Percentiles rank a stretch among this genome's conserved stretches.
Conservation (phyloP, 1,140 invertebrate species). For the Drosophila sechellia region DNA sequence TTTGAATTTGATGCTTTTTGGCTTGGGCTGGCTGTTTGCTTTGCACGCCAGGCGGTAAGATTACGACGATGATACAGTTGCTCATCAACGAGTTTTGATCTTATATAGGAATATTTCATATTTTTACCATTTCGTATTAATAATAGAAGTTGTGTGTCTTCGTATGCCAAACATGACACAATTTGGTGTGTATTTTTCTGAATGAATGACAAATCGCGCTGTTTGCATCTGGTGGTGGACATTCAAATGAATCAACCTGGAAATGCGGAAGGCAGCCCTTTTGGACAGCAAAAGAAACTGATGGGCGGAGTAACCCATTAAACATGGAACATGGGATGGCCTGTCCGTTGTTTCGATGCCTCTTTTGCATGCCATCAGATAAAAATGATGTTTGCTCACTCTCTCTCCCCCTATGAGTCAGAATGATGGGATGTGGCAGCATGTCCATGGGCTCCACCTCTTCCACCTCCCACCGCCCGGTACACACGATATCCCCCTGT, state of each 20-base stretch:
- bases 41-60: slow-evolving; percentile 14
- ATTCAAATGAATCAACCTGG: slow-evolving; percentile 61
- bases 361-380: slow-evolving; percentile 17
- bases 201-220: slow-evolving; percentile 61
- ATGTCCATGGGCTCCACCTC: not conserved
- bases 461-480: too few relatives aligned
- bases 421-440: slow-evolving; percentile 2
- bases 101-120: slow-evolving; percentile 59
- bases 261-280: slow-evolving; percentile 41
- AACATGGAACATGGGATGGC: slow-evolving; percentile 17
- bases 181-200: slow-evolving; percentile 39
- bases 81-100: slow-evolving; percentile 68
- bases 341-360: slow-evolving; percentile 28
- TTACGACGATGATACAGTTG: slow-evolving; percentile 55
- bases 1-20: slow-evolving; percentile 1
- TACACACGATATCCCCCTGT: not conserved
- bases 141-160: slow-evolving; percentile 40
- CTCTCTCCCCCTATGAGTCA: slow-evolving; percentile 17
- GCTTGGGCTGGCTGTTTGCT: slow-evolving; percentile 33
- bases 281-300: slow-evolving; percentile 2
- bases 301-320: slow-evolving; percentile 23
- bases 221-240: slow-evolving; percentile 55
- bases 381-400: slow-evolving; percentile 15
- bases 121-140: slow-evolving; percentile 9
- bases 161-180: slow-evolving; percentile 55